phyloP scores from a whole-genome alignment of 2,888 invertebrate species.

The Pristionchus mayeri region DNA sequence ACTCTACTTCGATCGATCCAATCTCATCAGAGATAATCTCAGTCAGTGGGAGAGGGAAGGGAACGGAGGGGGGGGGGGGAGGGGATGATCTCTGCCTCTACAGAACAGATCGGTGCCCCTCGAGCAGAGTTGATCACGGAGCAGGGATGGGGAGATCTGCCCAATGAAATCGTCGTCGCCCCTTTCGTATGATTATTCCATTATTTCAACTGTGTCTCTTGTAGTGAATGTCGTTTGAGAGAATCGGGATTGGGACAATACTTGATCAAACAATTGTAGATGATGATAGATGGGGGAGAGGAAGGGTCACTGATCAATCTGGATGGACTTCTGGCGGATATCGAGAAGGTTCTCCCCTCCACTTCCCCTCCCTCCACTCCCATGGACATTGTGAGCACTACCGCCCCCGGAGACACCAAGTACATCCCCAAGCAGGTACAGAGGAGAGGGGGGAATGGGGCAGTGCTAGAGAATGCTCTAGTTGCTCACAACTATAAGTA shows the following conservation, averaged over 20 bases:
- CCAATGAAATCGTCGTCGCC: not conserved
- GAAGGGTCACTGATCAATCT: slow-evolving; percentile 49
- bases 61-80: no score
- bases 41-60: slow-evolving; percentile 44
- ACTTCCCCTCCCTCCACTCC: not conserved
- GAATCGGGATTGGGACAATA: not conserved
- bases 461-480: not conserved
- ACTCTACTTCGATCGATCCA: slow-evolving; percentile 44
- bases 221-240: no score
- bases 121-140: slow-evolving; percentile 52
- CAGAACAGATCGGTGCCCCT: slow-evolving; percentile 37
- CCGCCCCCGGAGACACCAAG: not conserved
- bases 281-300: slow-evolving; percentile 47
- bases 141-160: slow-evolving; percentile 62
- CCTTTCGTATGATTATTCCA: slow-evolving; percentile 56
- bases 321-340: slow-evolving; percentile 51
- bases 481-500: no score
- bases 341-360: slow-evolving; percentile 39
- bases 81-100: not conserved
- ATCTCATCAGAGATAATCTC: not conserved
- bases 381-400: not conserved
- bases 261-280: slow-evolving; percentile 13
- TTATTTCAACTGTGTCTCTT: no score
- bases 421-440: slow-evolving; percentile 41
- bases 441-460: not conserved